These are phyloP conservation scores for Ceratosolen fusciceps DNA, from an alignment of 1,140 invertebrate genomes.

Conservation along the genomic window DNA sequence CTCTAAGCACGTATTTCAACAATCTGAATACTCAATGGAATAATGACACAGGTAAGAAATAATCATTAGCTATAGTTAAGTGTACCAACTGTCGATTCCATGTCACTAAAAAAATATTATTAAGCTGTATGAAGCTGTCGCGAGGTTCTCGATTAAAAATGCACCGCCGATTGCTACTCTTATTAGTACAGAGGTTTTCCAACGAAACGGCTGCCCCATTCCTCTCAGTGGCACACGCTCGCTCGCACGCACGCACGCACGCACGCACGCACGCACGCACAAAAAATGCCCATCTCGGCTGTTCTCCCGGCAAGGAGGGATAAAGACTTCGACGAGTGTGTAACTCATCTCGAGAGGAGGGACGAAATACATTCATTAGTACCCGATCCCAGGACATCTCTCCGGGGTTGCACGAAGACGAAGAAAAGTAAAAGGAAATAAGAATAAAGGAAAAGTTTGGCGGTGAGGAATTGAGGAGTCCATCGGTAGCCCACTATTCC, in stretches of 20 bases:
- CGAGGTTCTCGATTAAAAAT: background rate
- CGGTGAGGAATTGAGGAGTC: background rate
- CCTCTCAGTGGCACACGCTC: too few species aligned
- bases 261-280: too few species aligned
- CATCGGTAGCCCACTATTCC: constrained; percentile 9
- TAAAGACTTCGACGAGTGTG: background rate
- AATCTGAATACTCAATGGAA: too few species aligned
- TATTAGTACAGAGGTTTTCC: background rate
- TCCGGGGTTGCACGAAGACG: background rate
- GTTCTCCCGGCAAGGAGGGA: background rate
- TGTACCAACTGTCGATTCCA: background rate
- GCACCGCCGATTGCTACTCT: background rate
- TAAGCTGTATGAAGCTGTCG: background rate
- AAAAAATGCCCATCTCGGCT: background rate
- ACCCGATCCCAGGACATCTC: background rate
- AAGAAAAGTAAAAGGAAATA: background rate
- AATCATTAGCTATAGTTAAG: background rate
- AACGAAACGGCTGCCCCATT: background rate
- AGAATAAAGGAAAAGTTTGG: background rate
- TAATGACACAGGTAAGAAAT: background rate
- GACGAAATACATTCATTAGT: background rate
- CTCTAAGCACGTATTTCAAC: too few species aligned
- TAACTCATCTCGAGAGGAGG: background rate
- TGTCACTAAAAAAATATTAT: background rate
- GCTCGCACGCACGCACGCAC: too few species aligned